phyloP scores from a whole-genome alignment of 2,888 invertebrate species.

The Drosophila bunnanda region DNA sequence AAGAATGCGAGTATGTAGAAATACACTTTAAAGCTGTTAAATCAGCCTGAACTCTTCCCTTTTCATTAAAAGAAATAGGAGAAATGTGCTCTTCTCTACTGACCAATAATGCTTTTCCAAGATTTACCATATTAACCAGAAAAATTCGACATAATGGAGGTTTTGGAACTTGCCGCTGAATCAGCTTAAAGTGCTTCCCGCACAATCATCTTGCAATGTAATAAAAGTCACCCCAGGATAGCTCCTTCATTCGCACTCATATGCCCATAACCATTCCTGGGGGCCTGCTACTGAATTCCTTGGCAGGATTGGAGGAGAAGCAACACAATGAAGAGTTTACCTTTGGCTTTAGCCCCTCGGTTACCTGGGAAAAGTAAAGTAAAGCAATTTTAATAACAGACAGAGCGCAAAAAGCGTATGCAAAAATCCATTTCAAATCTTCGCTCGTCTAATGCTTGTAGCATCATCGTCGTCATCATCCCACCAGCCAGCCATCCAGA shows the following conservation, averaged over 20 bases:
- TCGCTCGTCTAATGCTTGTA: slow-evolving; percentile 61
- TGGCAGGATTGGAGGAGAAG: background rate
- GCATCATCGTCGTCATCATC: slow-evolving; percentile 9
- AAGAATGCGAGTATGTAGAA: background rate
- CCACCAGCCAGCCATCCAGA: slow-evolving; percentile 27
- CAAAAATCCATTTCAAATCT: slow-evolving; percentile 72
- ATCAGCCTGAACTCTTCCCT: too few relatives aligned
- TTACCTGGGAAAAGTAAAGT: slow-evolving; percentile 26
- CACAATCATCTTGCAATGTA: slow-evolving; percentile 33
- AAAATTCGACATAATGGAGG: slow-evolving; percentile 2
- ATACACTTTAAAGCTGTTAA: background rate
- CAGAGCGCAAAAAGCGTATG: slow-evolving; percentile 61
- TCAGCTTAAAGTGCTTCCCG: slow-evolving; percentile 29
- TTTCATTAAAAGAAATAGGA: background rate
- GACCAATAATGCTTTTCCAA: background rate
- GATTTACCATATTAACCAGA: background rate
- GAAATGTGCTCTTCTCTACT: background rate
- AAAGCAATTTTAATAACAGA: slow-evolving; percentile 70
- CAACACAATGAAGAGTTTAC: slow-evolving; percentile 41
- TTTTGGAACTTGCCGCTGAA: slow-evolving; percentile 6
- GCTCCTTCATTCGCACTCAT: slow-evolving; percentile 32
- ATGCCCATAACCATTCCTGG: slow-evolving; percentile 27
- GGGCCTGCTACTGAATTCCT: slow-evolving; percentile 12
- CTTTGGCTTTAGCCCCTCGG: slow-evolving; percentile 13
- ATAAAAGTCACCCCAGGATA: slow-evolving; percentile 42